Evolutionary conservation across 2,113 vertebrate species (phyloP).

Genomic region (Hippocampus comes): DNA sequence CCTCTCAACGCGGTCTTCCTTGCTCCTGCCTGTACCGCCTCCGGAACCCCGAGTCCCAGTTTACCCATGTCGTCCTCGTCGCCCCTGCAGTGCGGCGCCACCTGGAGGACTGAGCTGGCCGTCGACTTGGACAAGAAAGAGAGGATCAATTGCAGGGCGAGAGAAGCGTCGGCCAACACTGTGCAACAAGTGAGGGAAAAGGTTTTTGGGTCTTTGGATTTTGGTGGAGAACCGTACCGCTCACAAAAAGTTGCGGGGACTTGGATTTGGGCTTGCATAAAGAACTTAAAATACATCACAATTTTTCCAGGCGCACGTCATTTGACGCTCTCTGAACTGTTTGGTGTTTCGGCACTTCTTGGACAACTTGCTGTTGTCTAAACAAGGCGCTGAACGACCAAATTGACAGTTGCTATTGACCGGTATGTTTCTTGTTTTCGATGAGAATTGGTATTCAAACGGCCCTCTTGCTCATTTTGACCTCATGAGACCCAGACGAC

Average conservation of each 20-base stretch:
- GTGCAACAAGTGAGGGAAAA: conserved; percentile 50
- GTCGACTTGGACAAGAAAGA: conserved; percentile 71
- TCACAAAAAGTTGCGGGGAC: background rate
- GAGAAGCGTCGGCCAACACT: conserved; percentile 42
- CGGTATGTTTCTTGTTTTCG: too few relatives aligned
- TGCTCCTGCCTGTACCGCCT: conserved; percentile 58
- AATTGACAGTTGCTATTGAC: too few relatives aligned
- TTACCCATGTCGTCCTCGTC: conserved; percentile 68
- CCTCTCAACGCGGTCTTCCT: conserved; percentile 59
- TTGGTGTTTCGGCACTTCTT: too few relatives aligned
- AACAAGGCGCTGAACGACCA: too few relatives aligned
- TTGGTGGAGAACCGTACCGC: background rate
- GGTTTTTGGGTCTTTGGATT: background rate
- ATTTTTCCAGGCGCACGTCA: too few relatives aligned
- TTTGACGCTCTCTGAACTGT: too few relatives aligned
- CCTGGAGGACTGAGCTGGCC: conserved; percentile 69
- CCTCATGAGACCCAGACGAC: too few relatives aligned
- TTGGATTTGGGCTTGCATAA: background rate
- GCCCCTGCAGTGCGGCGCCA: conserved; percentile 61
- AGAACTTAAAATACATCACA: background rate
- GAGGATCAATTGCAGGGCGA: conserved; percentile 68
- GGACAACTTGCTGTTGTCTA: too few relatives aligned
- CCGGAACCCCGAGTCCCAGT: conserved; percentile 66
- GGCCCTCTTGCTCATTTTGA: too few relatives aligned
- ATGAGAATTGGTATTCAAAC: too few relatives aligned